phyloP scores from a whole-genome alignment of 2,888 invertebrate species.

The Junonia oenone region DNA sequence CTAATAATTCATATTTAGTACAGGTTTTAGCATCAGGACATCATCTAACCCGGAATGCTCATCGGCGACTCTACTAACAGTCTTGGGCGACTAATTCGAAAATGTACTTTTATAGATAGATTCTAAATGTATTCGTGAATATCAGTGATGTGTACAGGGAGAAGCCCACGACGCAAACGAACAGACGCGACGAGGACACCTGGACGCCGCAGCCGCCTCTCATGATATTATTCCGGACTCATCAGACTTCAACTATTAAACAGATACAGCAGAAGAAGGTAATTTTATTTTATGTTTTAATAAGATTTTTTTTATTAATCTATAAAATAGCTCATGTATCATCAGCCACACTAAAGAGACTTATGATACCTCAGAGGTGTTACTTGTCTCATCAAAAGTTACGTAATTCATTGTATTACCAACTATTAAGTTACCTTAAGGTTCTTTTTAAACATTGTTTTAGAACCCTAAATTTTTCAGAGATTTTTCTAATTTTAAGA shows the following conservation, averaged over 20 bases:
- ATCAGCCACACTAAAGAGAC: too few relatives aligned
- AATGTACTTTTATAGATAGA: slow-evolving; percentile 3
- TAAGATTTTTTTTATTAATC: too few relatives aligned
- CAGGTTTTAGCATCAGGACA: slow-evolving; percentile 6
- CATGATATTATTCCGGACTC: slow-evolving; percentile 87
- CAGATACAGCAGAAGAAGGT: slow-evolving; percentile 84
- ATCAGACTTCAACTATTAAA: slow-evolving; percentile 83
- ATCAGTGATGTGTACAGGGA: slow-evolving; percentile 72
- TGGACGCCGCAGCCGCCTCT: slow-evolving; percentile 89
- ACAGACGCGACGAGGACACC: slow-evolving; percentile 48
- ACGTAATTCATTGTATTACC: too few relatives aligned
- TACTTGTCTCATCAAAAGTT: too few relatives aligned
- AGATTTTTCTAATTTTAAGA: too few relatives aligned
- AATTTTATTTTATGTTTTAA: too few relatives aligned
- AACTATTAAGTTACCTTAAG: too few relatives aligned
- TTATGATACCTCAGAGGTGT: too few relatives aligned
- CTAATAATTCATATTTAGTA: too few relatives aligned
- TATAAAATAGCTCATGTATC: too few relatives aligned
- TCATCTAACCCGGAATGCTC: slow-evolving; percentile 12
- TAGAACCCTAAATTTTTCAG: too few relatives aligned
- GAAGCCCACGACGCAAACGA: slow-evolving; percentile 51
- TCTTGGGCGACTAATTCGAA: slow-evolving; percentile 1
- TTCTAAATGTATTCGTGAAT: slow-evolving; percentile 35
- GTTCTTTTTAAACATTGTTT: too few relatives aligned
- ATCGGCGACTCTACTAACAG: slow-evolving; percentile 13